phyloP scores from a whole-genome alignment of 2,113 vertebrate species.

The Nibea albiflora region DNA sequence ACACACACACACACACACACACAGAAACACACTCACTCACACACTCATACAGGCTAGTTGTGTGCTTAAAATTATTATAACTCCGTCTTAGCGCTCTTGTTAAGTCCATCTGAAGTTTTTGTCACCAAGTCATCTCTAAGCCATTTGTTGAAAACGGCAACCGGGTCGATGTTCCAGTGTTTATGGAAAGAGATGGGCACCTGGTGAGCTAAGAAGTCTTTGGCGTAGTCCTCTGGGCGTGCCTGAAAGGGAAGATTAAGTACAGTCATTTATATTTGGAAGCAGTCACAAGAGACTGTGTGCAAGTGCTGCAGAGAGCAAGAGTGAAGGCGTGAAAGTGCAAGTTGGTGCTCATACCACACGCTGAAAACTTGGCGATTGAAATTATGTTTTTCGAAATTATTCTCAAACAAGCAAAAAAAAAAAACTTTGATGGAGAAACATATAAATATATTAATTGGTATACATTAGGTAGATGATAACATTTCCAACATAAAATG shows the following conservation, averaged over 20 bases:
- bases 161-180: slow-evolving; percentile 96
- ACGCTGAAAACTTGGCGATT: not conserved
- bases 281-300: slow-evolving; percentile 22
- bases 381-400: not conserved
- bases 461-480: not conserved
- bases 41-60: slow-evolving; percentile 14
- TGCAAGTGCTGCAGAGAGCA: slow-evolving; percentile 5
- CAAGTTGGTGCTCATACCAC: not conserved
- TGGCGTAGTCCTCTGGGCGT: slow-evolving; percentile 93
- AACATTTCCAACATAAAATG: too few species aligned
- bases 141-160: slow-evolving; percentile 93
- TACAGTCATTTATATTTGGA: slow-evolving; percentile 60
- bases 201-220: slow-evolving; percentile 93
- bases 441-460: not conserved
- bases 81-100: slow-evolving; percentile 83
- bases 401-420: too few species aligned
- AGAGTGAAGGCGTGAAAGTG: slow-evolving; percentile 1
- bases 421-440: not conserved
- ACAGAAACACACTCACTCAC: slow-evolving; percentile 35
- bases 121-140: slow-evolving; percentile 80
- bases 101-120: slow-evolving; percentile 54
- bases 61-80: slow-evolving; percentile 80
- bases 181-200: slow-evolving; percentile 98
- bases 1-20: slow-evolving; percentile 7
- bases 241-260: slow-evolving; percentile 85